Evolutionary conservation across 2,888 invertebrate species (phyloP), one percentile per base, ranked within the genome.

Genomic region (Lepidochitona cinerea): DNA sequence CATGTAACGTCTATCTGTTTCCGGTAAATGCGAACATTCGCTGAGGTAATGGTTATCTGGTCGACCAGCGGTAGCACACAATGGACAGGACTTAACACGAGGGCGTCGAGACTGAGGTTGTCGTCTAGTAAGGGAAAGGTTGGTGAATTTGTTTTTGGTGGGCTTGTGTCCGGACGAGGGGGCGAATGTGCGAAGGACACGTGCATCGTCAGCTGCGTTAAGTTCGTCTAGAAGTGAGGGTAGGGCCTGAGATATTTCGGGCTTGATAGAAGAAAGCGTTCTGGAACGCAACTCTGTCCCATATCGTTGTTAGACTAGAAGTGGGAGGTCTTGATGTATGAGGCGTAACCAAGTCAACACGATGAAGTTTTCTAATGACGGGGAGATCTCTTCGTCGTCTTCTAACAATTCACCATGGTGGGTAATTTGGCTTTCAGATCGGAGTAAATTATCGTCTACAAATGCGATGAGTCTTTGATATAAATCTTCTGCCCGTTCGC

Each of bases 1-100:
- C 41, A 59, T 9, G 23, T 59, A n/a, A 7, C 23, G 9, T 26
- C 23, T 59, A 23, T 59, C 59, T 9, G 9, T 7, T 9, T 59
- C 59, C 9, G 59, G n/a, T 59, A 59, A 26, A n/a, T 14, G 23
- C 9, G 7, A 14, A 26, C 59, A 59, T n/a, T 26, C 59, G 23
- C n/a, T 18, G 9, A 41, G 41, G 18, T 12, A 41, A 18, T 41
- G 9, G 41, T 18, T 9, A 41, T 41, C 41, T 41, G 41, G 41
- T 41, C 41, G 49, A 18, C 73, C 54, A 14, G 67, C 68, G 37
- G 78, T 76, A 75, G 79, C 78, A 59, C 81, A 81, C n/a, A 82
- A 33, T 7, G 79, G 75, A 35, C 79, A 78, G 29, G 12, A 12
- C 18, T 9, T 9, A 12, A 29, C 36, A n/a, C 9, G 18, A 41